Evolutionary conservation across 2,888 invertebrate genomes (phyloP), one percentile per base, ranked within the genome.

Genomic region (Tiphia femorata): DNA sequence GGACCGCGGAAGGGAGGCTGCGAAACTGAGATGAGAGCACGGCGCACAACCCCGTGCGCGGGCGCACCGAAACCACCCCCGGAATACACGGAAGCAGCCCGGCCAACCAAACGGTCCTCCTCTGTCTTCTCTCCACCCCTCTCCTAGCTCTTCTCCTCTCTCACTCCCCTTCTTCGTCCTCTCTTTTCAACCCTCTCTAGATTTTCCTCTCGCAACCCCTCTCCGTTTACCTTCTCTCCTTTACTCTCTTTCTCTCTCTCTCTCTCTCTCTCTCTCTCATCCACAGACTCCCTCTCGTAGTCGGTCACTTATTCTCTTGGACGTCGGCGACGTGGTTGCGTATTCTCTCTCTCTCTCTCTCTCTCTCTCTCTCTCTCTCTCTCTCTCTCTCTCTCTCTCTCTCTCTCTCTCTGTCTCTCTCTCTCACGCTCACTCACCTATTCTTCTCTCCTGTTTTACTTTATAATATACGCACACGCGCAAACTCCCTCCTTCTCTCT

Each of bases 1-100:
- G 79, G 76, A 76, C 72, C 80, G 70, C 72, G 70, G 69, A 79
- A 80, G 80, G 81, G 82, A 82, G 76, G 82, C 82, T 82, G 82
- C 73, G 77, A 77, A 75, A 82, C 81, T 82, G 80, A 80, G 77
- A 77, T 76, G 75, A 76, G 67, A 78, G 67, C 64, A 69, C 70
- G 64, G 73, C 74, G 73, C 74, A 72, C n/a, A 67, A 62, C 70
- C 64, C 60, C 68, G 75, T 77, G 73, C 75, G 79, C 79, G 77
- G 76, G 74, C 75, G 70, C 68, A 70, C 71, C 64, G 59, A 71
- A 69, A 61, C 72, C 70, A 73, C 75, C 80, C 77, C 75, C 73
- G 74, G 69, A 69, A 70, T 65, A 74, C 60, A 70, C 70, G 72
- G 72, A 72, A 73, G 67, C 73, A 72, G 71, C 68, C 76, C 72